Percentiles rank a stretch among this genome's conserved stretches.
Conservation (phyloP, 2,797 vertebrate species). For the Melanotaenia parkinsoni region DNA sequence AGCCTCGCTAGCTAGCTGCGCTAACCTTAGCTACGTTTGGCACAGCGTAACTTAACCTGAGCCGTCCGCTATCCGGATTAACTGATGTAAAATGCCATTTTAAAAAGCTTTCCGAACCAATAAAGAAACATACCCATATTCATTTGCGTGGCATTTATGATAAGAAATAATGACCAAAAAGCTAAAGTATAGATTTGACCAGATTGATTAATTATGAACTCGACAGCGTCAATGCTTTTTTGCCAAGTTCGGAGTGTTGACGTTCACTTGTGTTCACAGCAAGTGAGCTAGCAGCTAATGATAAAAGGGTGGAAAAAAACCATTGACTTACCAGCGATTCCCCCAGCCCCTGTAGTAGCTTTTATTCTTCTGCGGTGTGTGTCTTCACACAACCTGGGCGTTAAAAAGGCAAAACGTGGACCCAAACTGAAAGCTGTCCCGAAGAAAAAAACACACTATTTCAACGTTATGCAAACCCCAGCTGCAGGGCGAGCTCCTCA, state of each 20-base stretch:
- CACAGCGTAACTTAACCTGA: conserved; percentile 18
- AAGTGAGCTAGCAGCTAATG: conserved; percentile 14
- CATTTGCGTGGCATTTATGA: fast-evolving
- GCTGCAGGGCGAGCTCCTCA: conserved; percentile 55
- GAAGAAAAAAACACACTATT: conserved; percentile 11
- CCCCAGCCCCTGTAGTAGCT: conserved; percentile 29
- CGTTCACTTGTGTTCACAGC: background rate
- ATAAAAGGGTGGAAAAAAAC: background rate
- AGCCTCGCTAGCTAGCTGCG: conserved; percentile 61
- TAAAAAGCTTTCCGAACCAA: background rate
- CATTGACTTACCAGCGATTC: conserved; percentile 62
- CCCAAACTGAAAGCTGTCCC: conserved; percentile 13
- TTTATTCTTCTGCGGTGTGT: background rate
- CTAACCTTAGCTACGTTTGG: conserved; percentile 41
- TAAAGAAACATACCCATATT: background rate
- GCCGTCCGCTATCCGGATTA: background rate
- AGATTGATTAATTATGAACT: background rate
- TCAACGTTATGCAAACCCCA: conserved; percentile 20
- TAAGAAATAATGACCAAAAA: background rate
- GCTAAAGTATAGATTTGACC: background rate
- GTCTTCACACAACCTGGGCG: conserved; percentile 34
- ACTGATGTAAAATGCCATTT: background rate
- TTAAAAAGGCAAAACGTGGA: background rate
- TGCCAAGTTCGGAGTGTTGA: background rate
- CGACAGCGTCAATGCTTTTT: conserved; percentile 26